Conservation (phyloP, 2,888 invertebrate species). For the Ditylenchus weischeri region DNA sequence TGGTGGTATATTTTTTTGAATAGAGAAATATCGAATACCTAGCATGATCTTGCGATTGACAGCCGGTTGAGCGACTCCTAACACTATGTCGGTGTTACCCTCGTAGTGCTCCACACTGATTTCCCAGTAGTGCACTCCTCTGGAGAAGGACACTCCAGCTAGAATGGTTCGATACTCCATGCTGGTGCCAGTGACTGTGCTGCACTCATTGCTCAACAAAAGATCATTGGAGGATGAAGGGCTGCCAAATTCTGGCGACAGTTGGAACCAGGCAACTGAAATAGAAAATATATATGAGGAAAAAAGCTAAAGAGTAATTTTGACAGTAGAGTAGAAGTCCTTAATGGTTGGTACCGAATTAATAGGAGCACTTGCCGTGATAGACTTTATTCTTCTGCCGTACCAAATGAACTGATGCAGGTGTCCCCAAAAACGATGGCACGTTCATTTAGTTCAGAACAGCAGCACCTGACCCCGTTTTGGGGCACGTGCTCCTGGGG, state of each 20-base stretch:
- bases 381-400: too few species aligned
- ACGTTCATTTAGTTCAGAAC: too few species aligned
- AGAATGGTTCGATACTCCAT: constrained; percentile 78
- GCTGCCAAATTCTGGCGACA: constrained; percentile 59
- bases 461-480: too few species aligned
- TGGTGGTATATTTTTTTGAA: background rate
- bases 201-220: constrained; percentile 78
- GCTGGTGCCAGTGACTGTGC: constrained; percentile 75
- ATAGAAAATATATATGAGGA: constrained; percentile 12
- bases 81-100: constrained; percentile 92
- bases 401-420: too few species aligned
- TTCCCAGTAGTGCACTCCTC: constrained; percentile 96
- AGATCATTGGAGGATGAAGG: constrained; percentile 63
- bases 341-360: too few species aligned
- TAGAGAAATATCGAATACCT: constrained; percentile 65
- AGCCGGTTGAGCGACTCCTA: constrained; percentile 83
- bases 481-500: too few species aligned
- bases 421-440: too few species aligned
- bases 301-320: too few species aligned
- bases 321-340: too few species aligned
- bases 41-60: constrained; percentile 89
- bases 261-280: constrained; percentile 77
- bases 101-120: constrained; percentile 86
- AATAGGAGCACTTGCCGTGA: too few species aligned
- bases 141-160: constrained; percentile 86